Evolutionary conservation across 2,888 invertebrate species (phyloP), one percentile per base, ranked within the genome.

Genomic region (Drosophila setosimentum): DNA sequence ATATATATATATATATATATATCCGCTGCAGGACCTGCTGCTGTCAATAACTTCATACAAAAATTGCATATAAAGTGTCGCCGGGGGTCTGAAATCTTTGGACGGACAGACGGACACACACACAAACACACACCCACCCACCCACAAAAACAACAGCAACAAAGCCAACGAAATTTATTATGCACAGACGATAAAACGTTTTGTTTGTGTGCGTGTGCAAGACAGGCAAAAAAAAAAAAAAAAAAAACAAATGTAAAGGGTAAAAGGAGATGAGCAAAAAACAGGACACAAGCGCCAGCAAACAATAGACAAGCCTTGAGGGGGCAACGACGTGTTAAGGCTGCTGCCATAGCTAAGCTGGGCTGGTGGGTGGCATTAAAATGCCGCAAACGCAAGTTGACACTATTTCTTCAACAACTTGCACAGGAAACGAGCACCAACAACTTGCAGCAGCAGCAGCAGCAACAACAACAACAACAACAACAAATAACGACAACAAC

Each of bases 151-250:
- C 63, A 59, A 48, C 68, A 66, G 72, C 76, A 81, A 64, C 65
- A 71, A 70, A 69, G 49, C 57, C 50, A 51, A 75, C 76, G 66
- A 80, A 87, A 87, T 89, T 85, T 87, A 87, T 89, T 87, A 87
- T 87, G 87, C 89, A 87, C 87, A 87, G 89, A 83, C 87, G 85
- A 87, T 87, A 89, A 87, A 87, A 79, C 83, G 84, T 85, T 87
- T 87, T 87, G 87, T 85, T 62, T 55, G 73, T 49, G 55, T 57
- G 59, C 30, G 68, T 61, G 51, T 62, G 60, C 48, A 59, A 59
- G 51, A 65, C 29, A 60, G 53, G 37, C 24, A 60, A 59, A 54
- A 59, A 54, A 37, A 53, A 40, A 51, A 18, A 59, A 53, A 51
- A 57, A 51, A 37, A 57, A 35, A 51, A 30, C 30, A 33, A 18